Percentiles rank a stretch among this genome's conserved stretches.
Conservation (phyloP, 2,113 vertebrate genomes). For the Chloroceryle aenea region DNA sequence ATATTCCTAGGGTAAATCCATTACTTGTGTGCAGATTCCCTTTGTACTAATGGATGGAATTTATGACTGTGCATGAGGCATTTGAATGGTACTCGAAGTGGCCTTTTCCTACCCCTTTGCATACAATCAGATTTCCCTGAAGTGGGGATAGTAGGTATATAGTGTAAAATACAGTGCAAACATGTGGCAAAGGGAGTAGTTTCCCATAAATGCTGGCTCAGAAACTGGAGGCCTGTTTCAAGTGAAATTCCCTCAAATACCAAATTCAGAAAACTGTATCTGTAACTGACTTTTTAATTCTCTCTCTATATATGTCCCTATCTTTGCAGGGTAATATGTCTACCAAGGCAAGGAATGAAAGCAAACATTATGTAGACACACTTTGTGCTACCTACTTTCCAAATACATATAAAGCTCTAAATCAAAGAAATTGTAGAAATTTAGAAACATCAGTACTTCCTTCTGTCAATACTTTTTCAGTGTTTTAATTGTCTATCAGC, state of each 20-base stretch:
- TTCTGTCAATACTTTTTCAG: conserved; percentile 66
- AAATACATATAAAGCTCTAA: conserved; percentile 18
- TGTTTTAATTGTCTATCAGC: conserved; percentile 60
- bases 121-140: not conserved
- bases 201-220: not conserved
- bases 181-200: not conserved
- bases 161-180: not conserved
- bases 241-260: not conserved
- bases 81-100: not conserved
- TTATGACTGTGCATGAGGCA: not conserved
- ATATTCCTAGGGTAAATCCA: not conserved
- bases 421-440: conserved; percentile 41
- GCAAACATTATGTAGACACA: not conserved
- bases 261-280: not conserved
- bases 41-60: not conserved
- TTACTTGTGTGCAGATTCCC: not conserved
- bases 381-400: not conserved
- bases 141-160: not conserved
- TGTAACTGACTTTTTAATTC: not conserved
- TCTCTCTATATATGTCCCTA: not conserved
- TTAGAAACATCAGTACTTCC: conserved; percentile 38
- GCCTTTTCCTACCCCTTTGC: not conserved
- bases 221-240: not conserved
- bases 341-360: not conserved
- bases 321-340: not conserved